Base-by-base conservation (phyloP, 1,140 invertebrate species). In the Harlomillsia oculata region DNA sequence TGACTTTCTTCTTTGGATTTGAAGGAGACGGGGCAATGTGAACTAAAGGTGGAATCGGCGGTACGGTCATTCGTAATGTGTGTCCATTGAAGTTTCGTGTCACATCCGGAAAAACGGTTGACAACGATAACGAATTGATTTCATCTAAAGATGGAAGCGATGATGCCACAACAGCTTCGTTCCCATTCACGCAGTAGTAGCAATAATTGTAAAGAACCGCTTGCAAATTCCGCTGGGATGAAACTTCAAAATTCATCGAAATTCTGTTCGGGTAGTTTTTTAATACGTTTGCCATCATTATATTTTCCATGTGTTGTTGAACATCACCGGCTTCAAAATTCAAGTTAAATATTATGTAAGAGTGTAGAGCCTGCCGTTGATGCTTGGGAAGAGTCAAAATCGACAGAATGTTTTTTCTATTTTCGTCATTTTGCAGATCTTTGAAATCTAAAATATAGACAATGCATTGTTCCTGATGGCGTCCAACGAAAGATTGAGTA, bases 21-120 rank as follows among this genome's bases (percentile, higher is more conserved):
- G 20, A 34, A 2, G 34, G 34, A 8, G 51, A 46, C 1, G 51
- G 37, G 13, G 32, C 14, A n/a, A 60, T 30, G 13, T 32, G 21
- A 14, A 58, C 59, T 6, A 64, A 26, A 5, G 62, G 62, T 11
- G 55, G 51, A 5, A 59, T 59, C 21, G 45, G 52, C 3, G 62
- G 54, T 13, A 52, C 56, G 9, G 57, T 60, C 13, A 59, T 51
- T 28, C 40, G 18, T 34, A 64, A 21, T 1, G n/a, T 41, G 16
- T 40, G 21, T 28, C 62, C 58, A 29, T 60, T 6, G n/a, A 64
- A 39, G 56, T 64, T 53, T 25, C 26, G 32, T 18, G 50, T 54
- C 0, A 56, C 23, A 25, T 57, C 51, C 1, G 62, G 62, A 34
- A 58, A 62, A 25, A 59, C 28, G 40, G 43, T 18, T 26, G 29